Evolutionary conservation across 2,888 invertebrate genomes (phyloP).

Genomic region (Sinohyriopsis cumingii): DNA sequence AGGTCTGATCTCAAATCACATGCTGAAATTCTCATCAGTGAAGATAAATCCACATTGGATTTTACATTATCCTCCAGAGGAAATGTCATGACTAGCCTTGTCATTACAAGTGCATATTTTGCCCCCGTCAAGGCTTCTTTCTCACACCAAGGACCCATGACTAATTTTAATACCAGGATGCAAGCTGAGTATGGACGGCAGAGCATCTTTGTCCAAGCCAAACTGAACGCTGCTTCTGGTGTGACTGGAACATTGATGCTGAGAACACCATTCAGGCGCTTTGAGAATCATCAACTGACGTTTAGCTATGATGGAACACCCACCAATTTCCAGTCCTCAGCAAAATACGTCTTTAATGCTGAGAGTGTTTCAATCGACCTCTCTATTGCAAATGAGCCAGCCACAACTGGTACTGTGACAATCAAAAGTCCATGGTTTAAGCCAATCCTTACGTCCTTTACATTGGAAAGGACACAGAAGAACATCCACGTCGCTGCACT

Average conservation of each 20-base stretch:
- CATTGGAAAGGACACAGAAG: too few relatives aligned
- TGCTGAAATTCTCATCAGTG: conserved; percentile 17
- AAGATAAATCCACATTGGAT: conserved; percentile 26
- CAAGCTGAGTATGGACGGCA: conserved; percentile 1
- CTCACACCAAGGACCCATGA: conserved; percentile 7
- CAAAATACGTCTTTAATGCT: conserved; percentile 12
- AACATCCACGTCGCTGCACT: conserved; percentile 19
- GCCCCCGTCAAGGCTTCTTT: conserved; percentile 9
- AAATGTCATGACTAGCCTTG: conserved; percentile 10
- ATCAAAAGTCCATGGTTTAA: too few relatives aligned
- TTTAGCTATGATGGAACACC: conserved; percentile 9
- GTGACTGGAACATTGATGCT: conserved; percentile 21
- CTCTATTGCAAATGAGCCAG: too few relatives aligned
- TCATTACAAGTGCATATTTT: conserved; percentile 7
- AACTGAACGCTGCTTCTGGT: conserved; percentile 9
- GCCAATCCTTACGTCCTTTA: too few relatives aligned
- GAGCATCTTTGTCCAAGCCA: not conserved
- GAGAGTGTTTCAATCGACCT: not conserved
- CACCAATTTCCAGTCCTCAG: conserved; percentile 13
- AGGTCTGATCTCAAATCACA: conserved; percentile 27
- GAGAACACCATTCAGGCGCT: conserved; percentile 22
- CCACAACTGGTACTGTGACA: too few relatives aligned
- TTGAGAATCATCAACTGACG: conserved; percentile 12
- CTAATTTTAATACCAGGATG: conserved; percentile 13
- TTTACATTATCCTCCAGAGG: conserved; percentile 16